Evolutionary conservation across 2,113 vertebrate genomes (phyloP).

Genomic region (Colius striatus): DNA sequence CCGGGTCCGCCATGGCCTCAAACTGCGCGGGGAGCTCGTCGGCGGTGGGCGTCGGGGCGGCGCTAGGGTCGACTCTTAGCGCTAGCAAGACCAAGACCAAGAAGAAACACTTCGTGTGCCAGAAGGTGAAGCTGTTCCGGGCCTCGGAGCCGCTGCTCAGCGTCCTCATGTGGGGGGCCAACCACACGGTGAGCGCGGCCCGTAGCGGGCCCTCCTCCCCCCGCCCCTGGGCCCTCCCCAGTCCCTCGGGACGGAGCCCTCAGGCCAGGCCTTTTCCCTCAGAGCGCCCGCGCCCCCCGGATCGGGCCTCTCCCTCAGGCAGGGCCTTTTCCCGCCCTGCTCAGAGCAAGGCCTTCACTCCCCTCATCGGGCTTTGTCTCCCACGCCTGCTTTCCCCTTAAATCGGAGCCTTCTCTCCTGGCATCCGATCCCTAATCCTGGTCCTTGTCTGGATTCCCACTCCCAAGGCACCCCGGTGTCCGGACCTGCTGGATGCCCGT

Average conservation of each 20-base stretch:
- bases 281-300: background rate
- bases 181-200: constrained; percentile 87
- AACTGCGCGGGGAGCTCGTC: constrained; percentile 85
- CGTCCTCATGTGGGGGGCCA: constrained; percentile 95
- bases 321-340: background rate
- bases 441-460: background rate
- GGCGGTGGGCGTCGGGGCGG: constrained; percentile 43
- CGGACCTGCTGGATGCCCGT: background rate
- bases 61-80: constrained; percentile 81
- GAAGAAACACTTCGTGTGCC: constrained; percentile 96
- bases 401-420: background rate
- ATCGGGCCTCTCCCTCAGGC: background rate
- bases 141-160: constrained; percentile 93
- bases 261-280: background rate
- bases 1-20: constrained; percentile 79
- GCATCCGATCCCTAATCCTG: background rate
- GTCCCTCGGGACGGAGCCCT: background rate
- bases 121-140: constrained; percentile 94
- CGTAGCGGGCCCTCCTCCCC: background rate
- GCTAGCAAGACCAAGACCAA: constrained; percentile 95
- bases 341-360: background rate
- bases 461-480: background rate
- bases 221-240: background rate
- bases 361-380: background rate
- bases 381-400: too few relatives aligned